A percentile compares a stretch with the other conserved stretches of the same genome.
These are phyloP conservation scores for Stramonita haemastoma DNA, from an alignment of 2,888 invertebrate genomes.

Conservation along the genomic window DNA sequence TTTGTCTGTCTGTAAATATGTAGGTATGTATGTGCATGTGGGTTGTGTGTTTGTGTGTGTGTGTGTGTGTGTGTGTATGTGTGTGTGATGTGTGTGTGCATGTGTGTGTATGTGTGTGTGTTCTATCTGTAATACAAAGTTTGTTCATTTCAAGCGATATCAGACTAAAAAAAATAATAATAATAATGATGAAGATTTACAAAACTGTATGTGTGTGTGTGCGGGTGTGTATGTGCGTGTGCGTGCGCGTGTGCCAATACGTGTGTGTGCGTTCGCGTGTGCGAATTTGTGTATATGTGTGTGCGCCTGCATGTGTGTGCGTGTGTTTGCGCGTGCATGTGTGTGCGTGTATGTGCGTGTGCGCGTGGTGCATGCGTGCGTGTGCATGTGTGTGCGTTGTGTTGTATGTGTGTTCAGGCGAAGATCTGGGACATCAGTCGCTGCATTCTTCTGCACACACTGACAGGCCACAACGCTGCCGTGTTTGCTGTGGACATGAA, in stretches of 20 bases:
- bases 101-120: no score
- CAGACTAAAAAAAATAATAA: no score
- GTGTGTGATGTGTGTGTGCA: background rate
- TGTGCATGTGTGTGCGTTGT: background rate
- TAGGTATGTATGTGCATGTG: background rate
- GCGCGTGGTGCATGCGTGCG: background rate
- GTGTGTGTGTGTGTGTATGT: background rate
- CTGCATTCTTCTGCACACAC: slow-evolving; percentile 62
- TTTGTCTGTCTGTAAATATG: background rate
- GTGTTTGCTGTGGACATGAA: slow-evolving; percentile 73
- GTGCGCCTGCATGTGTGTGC: background rate
- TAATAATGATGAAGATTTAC: background rate
- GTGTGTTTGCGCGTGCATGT: background rate
- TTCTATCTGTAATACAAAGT: no score
- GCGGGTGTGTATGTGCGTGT: background rate
- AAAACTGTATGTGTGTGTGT: background rate
- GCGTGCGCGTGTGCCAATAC: background rate
- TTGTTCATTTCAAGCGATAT: no score
- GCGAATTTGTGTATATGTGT: background rate
- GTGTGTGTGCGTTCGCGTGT: background rate
- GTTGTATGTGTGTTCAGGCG: slow-evolving; percentile 58
- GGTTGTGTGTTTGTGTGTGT: background rate
- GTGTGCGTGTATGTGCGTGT: background rate
- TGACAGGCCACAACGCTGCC: slow-evolving; percentile 69
- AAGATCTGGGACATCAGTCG: slow-evolving; percentile 73